Conservation (phyloP, 2,888 invertebrate genomes). For the Anoplius nigerrimus region DNA sequence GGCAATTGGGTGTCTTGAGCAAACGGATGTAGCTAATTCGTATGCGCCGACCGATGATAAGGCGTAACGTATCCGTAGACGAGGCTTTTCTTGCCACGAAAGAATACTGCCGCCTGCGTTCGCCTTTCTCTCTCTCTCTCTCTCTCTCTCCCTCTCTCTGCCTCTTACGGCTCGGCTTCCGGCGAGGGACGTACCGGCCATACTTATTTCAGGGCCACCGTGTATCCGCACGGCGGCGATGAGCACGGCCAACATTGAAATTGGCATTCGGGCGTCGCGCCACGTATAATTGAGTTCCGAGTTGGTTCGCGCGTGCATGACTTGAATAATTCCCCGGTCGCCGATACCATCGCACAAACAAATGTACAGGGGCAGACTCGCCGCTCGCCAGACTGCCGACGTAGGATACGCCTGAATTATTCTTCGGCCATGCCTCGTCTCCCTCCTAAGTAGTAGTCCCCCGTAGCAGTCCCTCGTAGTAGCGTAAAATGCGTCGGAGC, state of each 20-base stretch:
- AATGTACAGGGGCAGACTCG: constrained; percentile 30
- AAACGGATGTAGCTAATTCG: too few relatives aligned
- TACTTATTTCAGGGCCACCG: constrained; percentile 64
- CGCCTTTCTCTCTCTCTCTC: not conserved
- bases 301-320: constrained; percentile 65
- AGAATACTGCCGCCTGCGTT: not conserved
- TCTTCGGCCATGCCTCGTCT: constrained; percentile 11
- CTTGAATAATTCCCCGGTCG: constrained; percentile 65
- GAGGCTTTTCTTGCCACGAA: not conserved
- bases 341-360: constrained; percentile 39
- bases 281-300: constrained; percentile 73
- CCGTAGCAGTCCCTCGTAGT: too few relatives aligned
- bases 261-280: constrained; percentile 70
- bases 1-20: too few relatives aligned
- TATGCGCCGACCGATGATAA: not conserved
- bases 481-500: too few relatives aligned
- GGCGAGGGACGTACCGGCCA: constrained; percentile 34
- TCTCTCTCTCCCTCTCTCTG: not conserved
- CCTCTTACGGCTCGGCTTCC: not conserved
- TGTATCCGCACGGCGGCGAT: constrained; percentile 63
- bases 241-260: constrained; percentile 58
- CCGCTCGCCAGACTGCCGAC: constrained; percentile 12
- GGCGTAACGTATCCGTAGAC: not conserved
- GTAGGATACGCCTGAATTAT: constrained; percentile 32
- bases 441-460: too few relatives aligned